Evolutionary conservation across 1,140 invertebrate species (phyloP), one percentile per base, ranked within the genome.

Genomic region (Leptinotarsa texana): DNA sequence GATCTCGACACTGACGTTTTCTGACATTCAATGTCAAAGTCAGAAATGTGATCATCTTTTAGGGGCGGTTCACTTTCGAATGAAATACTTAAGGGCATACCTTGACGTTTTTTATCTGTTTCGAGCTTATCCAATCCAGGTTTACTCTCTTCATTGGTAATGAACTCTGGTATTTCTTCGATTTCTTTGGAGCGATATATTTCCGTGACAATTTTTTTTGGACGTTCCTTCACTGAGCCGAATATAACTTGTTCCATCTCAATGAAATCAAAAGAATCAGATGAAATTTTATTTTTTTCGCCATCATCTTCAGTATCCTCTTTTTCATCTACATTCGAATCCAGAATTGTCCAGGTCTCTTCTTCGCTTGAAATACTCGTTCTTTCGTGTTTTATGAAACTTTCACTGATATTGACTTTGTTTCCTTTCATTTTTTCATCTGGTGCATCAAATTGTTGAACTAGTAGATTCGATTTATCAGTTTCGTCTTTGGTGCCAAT

Each of bases 201-300:
- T 15, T 17, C n/a, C 15, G 13, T 57, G 15, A 68, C 69, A 57
- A 13, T 72, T 21, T 69, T 77, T 49, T 75, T 82, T 6, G 80
- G 82, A n/a, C 84, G 71, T 74, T 84, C 79, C 82, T 85, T 84
- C 1, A 85, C 83, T 1, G 84, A 85, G 21, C 84, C 84, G 75
- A 85, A 85, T 62, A 85, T 84, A 1, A 77, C 82, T 74, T 84
- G 80, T 80, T 85, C 84, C 13, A 85, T 24, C 11, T 33, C 63
- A 57, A 57, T 57, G 3, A 57, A 57, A 57, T 57, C 51, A 13
- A 57, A 57, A 15, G 51, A 57, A 57, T 57, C 51, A 17, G 51
- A 57, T 13, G 51, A 1, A 5, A 4, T 2, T 57, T 18, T 57
- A 18, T 57, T n/a, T 18, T 57, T n/a, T 57, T 57, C 51, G 13